Conservation (phyloP, 2,113 vertebrate species). For the Canis aureus region DNA sequence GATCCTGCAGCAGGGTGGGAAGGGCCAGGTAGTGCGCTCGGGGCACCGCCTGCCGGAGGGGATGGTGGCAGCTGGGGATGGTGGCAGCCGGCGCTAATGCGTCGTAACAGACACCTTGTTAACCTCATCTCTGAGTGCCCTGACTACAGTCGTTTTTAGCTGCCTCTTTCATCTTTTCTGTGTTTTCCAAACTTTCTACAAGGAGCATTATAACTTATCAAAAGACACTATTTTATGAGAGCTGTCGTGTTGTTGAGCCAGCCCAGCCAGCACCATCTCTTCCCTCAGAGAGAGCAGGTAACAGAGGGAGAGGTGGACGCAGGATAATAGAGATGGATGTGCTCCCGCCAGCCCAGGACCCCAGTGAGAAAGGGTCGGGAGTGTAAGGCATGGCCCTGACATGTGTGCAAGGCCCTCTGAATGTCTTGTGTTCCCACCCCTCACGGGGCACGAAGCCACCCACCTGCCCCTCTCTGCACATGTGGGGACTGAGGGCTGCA, state of each 20-base stretch:
- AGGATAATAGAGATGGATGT: not conserved
- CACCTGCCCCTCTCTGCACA: not conserved
- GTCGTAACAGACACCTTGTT: rapidly evolving
- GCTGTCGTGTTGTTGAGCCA: not conserved
- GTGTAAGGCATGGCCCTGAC: too few species aligned
- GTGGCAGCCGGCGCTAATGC: rapidly evolving
- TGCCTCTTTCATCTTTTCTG: not conserved
- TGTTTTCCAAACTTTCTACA: not conserved
- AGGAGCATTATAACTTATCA: not conserved
- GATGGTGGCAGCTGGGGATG: too few species aligned
- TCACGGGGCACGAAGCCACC: rapidly evolving
- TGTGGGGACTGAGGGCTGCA: not conserved
- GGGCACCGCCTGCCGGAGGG: rapidly evolving
- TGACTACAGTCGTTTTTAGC: not conserved
- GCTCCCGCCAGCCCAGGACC: not conserved
- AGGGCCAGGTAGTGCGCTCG: not conserved
- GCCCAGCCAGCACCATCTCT: rapidly evolving
- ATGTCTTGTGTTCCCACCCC: rapidly evolving
- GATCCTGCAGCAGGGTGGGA: rapidly evolving
- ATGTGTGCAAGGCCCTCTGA: too few species aligned
- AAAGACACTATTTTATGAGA: not conserved
- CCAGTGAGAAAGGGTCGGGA: not conserved
- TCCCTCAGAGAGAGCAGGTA: not conserved
- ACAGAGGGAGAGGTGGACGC: rapidly evolving
- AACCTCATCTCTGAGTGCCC: not conserved